Base-by-base conservation (phyloP, 2,888 invertebrate species). In the Oscheius sp. region DNA sequence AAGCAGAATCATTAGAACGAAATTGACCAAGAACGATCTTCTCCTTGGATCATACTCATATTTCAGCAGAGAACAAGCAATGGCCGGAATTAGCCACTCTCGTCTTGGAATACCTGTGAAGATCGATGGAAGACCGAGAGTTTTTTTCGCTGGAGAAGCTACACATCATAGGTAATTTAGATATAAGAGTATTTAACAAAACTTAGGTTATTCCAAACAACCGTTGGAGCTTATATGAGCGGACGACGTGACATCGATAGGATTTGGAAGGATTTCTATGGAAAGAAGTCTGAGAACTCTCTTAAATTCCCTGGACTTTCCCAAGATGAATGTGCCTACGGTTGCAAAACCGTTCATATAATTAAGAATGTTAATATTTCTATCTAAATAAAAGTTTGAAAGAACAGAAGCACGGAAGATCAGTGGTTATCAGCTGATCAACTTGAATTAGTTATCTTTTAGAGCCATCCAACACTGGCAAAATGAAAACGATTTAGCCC, bases 111-210 rank as follows among this genome's bases (percentile, higher is more conserved):
- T 77, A n/a, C 83, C 83, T 1, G 71, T 83, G 14, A 77, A 76
- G 61, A 49, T 68, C 0, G 71, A 73, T 24, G 67, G 76, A 20
- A 63, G 70, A 51, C 75, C 77, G 14, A 62, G 77, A 45, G 67
- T 83, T 32, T 57, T 81, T 24, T 82, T 83, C 61, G 83, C 83
- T 8, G 83, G 83, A 63, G 83, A 83, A 66, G 83, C 82, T 4
- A 83, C 83, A 3, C 83, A 83, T 67, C 75, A 79, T 69, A 72
- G 78, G 78, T 77, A 54, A 6, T 6, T 28, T 32, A 51, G 2
- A 36, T 9, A 33, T 3, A 57, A 33, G 30, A 54, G 14, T 12
- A 14, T 17, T 4, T 5, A 38, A 59, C 22, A 28, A 24, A 3
- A 28, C 51, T 20, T 41, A 38, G 36, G 14, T 47, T 83, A n/a